phyloP scores from a whole-genome alignment of 1,140 invertebrate genomes.

The Amyelois transitella region DNA sequence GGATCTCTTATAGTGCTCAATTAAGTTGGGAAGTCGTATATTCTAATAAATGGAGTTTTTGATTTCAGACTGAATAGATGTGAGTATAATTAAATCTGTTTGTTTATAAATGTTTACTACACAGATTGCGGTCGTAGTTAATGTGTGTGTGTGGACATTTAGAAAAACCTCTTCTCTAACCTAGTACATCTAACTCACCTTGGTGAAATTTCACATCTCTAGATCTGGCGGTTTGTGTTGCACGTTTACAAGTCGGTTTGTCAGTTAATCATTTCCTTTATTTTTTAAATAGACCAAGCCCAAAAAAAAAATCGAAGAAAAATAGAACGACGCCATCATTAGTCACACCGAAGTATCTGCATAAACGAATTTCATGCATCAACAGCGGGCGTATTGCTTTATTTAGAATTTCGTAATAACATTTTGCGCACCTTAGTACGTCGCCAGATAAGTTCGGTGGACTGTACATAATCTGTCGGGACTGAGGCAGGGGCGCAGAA shows the following conservation, averaged over 20 bases:
- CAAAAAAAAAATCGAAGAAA: not conserved
- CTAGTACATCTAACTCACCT: no score
- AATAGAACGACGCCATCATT: not conserved
- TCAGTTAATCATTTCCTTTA: no score
- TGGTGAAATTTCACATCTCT: no score
- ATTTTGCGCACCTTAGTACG: constrained; percentile 27
- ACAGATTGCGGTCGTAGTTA: not conserved
- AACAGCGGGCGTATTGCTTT: constrained; percentile 35
- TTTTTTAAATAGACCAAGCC: no score
- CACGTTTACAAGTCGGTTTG: no score
- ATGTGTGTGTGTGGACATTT: not conserved
- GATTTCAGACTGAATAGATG: not conserved
- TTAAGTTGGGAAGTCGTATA: constrained; percentile 48
- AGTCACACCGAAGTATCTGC: not conserved
- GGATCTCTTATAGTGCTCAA: constrained; percentile 39
- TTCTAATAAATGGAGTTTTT: constrained; percentile 29
- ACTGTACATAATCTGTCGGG: constrained; percentile 35
- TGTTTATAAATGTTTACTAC: not conserved
- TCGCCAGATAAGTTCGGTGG: constrained; percentile 26
- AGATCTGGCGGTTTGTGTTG: no score
- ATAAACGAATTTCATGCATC: constrained; percentile 36
- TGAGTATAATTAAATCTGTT: not conserved
- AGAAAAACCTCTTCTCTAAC: no score
- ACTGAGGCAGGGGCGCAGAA: constrained; percentile 20
- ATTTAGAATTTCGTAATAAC: constrained; percentile 40